Evolutionary conservation across 2,888 invertebrate species (phyloP).

Genomic region (Lapara coniferarum): DNA sequence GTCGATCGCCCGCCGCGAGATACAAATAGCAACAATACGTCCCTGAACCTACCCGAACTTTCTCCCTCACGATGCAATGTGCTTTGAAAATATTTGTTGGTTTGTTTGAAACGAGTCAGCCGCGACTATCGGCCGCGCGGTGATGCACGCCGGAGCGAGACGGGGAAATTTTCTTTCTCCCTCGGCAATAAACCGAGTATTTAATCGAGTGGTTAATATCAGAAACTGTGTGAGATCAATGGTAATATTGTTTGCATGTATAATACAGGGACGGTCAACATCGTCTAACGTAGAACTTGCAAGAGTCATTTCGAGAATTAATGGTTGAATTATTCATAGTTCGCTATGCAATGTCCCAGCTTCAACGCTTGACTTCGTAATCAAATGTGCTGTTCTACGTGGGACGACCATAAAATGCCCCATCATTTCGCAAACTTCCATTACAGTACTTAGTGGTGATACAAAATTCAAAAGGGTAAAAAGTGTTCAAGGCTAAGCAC

Average conservation of each 20-base stretch:
- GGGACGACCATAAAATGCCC: constrained; percentile 56
- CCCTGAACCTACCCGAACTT: constrained; percentile 82
- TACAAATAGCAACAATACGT: constrained; percentile 76
- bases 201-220: constrained; percentile 9
- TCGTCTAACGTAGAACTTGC: constrained; percentile 72
- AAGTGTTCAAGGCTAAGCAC: constrained; percentile 6
- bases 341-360: constrained; percentile 74
- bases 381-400: constrained; percentile 63
- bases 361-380: constrained; percentile 70
- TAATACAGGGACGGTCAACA: constrained; percentile 66
- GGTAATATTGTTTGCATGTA: constrained; percentile 48
- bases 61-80: constrained; percentile 58
- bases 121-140: constrained; percentile 15
- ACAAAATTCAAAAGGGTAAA: constrained; percentile 23
- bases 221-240: constrained; percentile 5
- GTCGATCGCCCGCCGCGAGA: constrained; percentile 77
- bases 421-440: constrained; percentile 52
- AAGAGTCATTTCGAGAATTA: constrained; percentile 79
- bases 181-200: constrained; percentile 15
- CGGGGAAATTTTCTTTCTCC: constrained; percentile 4
- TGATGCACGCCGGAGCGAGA: constrained; percentile 13
- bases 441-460: constrained; percentile 32
- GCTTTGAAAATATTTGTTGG: constrained; percentile 52
- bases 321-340: constrained; percentile 80
- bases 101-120: constrained; percentile 50